phyloP scores from a whole-genome alignment of 2,888 invertebrate genomes.

The Cantharis lateralis region DNA sequence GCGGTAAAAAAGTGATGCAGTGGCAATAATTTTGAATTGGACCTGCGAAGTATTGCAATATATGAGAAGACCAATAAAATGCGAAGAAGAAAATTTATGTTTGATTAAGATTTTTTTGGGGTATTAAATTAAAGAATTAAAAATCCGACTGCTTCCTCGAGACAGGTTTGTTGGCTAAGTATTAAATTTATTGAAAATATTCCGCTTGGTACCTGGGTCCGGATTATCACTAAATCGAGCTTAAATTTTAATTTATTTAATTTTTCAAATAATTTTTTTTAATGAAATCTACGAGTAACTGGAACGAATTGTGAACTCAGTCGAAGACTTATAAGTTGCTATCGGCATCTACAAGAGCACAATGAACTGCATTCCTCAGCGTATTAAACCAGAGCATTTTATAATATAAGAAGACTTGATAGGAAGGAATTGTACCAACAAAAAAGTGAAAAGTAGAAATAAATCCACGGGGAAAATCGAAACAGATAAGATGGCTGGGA shows the following conservation, averaged over 20 bases:
- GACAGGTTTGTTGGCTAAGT: conserved; percentile 25
- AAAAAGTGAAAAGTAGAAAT: neutral
- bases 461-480: neutral
- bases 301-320: neutral
- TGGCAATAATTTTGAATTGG: too few species aligned
- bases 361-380: conserved; percentile 45
- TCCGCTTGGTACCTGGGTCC: neutral
- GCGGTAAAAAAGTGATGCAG: neutral
- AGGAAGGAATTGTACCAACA: neutral
- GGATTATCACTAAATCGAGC: neutral
- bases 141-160: conserved; percentile 6
- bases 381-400: conserved; percentile 49
- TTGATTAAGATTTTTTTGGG: neutral
- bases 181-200: conserved; percentile 19
- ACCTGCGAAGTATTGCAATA: too few species aligned
- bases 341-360: conserved; percentile 23
- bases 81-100: neutral
- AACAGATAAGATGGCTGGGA: neutral
- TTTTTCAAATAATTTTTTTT: neutral
- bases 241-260: neutral
- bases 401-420: conserved; percentile 38
- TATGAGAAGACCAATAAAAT: neutral
- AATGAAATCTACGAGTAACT: neutral
- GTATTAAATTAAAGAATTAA: conserved; percentile 28
- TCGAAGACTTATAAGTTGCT: neutral